phyloP scores from a whole-genome alignment of 2,797 vertebrate species.

The Notolepis coatsorum region DNA sequence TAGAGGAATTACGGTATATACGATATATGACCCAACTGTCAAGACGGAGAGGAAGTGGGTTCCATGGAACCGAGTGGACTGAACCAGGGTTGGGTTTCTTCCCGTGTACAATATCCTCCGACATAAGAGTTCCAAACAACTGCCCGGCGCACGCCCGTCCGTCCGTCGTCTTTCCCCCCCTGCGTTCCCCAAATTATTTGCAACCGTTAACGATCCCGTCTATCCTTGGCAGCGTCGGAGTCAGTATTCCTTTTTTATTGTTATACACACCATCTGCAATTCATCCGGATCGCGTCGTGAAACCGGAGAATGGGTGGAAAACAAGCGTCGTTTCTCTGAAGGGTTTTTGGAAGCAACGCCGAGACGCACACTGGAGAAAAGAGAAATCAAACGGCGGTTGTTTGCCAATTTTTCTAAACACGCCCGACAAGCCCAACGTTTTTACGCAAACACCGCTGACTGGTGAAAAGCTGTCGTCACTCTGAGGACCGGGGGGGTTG shows the following conservation, averaged over 20 bases:
- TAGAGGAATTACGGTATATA: too few species aligned
- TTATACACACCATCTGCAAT: constrained; percentile 47
- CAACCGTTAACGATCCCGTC: constrained; percentile 33
- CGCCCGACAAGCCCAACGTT: too few species aligned
- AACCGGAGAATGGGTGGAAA: constrained; percentile 20
- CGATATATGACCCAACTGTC: too few species aligned
- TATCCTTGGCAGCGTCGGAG: background rate
- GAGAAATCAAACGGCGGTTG: background rate
- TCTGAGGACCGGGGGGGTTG: constrained; percentile 2
- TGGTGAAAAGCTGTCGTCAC: background rate
- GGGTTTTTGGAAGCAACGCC: constrained; percentile 8
- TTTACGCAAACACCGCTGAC: too few species aligned
- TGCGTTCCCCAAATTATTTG: constrained; percentile 61
- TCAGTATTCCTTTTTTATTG: constrained; percentile 61
- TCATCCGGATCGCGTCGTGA: constrained; percentile 18
- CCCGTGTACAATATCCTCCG: background rate
- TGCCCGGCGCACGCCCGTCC: too few species aligned
- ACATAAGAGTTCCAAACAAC: too few species aligned
- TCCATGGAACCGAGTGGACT: background rate
- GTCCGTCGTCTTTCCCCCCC: too few species aligned
- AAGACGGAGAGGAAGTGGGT: background rate
- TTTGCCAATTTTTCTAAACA: too few species aligned
- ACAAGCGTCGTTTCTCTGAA: constrained; percentile 2
- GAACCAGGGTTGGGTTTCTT: background rate
- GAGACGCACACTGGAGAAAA: background rate